Conservation (phyloP, 1,140 invertebrate species). For the Palaemon carinicauda region DNA sequence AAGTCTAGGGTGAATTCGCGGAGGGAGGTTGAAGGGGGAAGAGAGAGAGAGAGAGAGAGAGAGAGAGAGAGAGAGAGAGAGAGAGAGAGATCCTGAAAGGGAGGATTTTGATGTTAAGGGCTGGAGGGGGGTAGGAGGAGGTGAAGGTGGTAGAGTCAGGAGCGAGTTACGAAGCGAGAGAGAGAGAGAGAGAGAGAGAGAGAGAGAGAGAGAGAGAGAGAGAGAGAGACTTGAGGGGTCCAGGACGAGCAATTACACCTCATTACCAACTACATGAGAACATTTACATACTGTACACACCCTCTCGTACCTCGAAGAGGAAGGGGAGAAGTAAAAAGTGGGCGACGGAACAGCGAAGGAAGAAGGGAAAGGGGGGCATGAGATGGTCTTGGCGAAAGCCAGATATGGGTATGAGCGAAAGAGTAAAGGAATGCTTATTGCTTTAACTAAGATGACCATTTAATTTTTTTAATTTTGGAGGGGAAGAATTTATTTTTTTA, state of each 20-base stretch:
- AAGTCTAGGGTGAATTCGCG: slow-evolving; percentile 14
- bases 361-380: neutral
- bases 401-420: neutral
- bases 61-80: neutral
- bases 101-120: neutral
- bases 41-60: neutral
- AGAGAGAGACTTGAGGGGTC: neutral
- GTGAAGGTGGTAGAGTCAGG: neutral
- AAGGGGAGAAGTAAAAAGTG: neutral
- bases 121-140: neutral
- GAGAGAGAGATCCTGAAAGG: too few species aligned
- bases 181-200: neutral
- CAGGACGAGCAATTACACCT: slow-evolving; percentile 17
- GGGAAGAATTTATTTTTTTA: neutral
- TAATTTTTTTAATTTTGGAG: neutral
- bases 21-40: neutral
- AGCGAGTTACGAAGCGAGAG: neutral
- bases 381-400: neutral
- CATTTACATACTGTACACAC: slow-evolving; percentile 31
- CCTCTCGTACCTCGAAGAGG: neutral
- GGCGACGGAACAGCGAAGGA: neutral
- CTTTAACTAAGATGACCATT: neutral
- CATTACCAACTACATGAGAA: slow-evolving; percentile 33
- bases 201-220: neutral
- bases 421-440: neutral